Evolutionary conservation across 1,140 invertebrate genomes (phyloP), one percentile per base, ranked within the genome.

Genomic region (Solenopsis invicta): DNA sequence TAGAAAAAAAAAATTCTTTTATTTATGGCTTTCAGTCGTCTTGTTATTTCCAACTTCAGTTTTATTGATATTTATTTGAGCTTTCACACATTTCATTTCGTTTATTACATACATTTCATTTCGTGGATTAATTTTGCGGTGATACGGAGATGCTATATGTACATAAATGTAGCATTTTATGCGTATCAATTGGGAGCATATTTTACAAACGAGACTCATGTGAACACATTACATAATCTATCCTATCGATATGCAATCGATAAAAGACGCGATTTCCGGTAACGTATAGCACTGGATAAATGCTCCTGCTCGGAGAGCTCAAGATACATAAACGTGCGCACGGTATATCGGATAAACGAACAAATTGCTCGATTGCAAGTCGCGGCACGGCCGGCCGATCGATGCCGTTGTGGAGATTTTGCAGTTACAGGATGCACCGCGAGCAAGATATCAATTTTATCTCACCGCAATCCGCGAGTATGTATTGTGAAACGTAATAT

Each of bases 381-480:
- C 78, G 78, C 41, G 52, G 21, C 52, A 82, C 52, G 78, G 21
- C 37, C 34, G 34, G 45, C 16, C 52, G 66, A 82, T 82, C 78
- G 52, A 82, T 59, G 37, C 67, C 4, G 24, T 12, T 37, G 67
- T 59, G 45, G 37, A 82, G 67, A 82, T 82, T 72, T 82, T 29
- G 18, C 48, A 69, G 62, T 80, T 82, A 59, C 52, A 16, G 78
- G 34, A 78, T 80, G 16, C 62, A 67, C 50, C 84, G 50, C 37
- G 78, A 34, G 34, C 52, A 12, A 74, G 67, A 82, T 82, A 72
- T 48, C 52, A 82, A 72, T 72, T 82, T 82, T 74, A 72, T 81
- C 21, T 13, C 50, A 16, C 9, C n/a, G 37, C 24, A 8, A 52
- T 41, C 29, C 64, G 37, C 37, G 62, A 81, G 64, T 69, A 59